phyloP scores from a whole-genome alignment of 2,888 invertebrate genomes.

The Andrena hattorfiana region DNA sequence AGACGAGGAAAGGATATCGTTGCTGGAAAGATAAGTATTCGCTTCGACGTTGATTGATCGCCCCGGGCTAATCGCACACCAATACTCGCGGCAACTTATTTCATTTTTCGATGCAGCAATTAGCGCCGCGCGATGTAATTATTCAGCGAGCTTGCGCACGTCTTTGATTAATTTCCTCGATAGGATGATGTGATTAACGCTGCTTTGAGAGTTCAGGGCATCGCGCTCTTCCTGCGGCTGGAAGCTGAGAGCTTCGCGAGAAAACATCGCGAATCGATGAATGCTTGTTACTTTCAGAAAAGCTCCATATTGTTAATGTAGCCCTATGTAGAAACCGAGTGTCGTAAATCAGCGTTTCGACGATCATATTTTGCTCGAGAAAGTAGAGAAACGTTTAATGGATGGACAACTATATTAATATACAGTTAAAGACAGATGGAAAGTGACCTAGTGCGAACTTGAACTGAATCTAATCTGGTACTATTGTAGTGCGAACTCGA shows the following conservation, averaged over 20 bases:
- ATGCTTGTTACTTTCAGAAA: background rate
- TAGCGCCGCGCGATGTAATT: constrained; percentile 47
- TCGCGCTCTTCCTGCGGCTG: background rate
- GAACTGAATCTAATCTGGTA: background rate
- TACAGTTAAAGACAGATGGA: background rate
- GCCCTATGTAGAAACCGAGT: background rate
- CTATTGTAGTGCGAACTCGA: background rate
- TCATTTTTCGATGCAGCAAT: constrained; percentile 55
- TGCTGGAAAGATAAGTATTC: constrained; percentile 59
- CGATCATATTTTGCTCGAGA: background rate
- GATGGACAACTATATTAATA: background rate
- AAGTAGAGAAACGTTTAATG: too few relatives aligned
- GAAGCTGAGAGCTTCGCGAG: background rate
- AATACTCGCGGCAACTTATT: constrained; percentile 52
- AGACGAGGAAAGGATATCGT: constrained; percentile 57
- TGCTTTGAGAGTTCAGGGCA: background rate
- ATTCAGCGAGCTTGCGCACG: constrained; percentile 36
- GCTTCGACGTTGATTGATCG: constrained; percentile 67
- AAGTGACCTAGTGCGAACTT: background rate
- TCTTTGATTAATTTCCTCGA: constrained; percentile 46
- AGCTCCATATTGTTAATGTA: background rate
- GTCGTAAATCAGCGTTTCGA: background rate
- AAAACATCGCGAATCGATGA: background rate
- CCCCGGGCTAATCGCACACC: constrained; percentile 56
- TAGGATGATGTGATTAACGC: constrained; percentile 39